Evolutionary conservation across 2,797 vertebrate species (phyloP).

Genomic region (Silurus aristotelis): DNA sequence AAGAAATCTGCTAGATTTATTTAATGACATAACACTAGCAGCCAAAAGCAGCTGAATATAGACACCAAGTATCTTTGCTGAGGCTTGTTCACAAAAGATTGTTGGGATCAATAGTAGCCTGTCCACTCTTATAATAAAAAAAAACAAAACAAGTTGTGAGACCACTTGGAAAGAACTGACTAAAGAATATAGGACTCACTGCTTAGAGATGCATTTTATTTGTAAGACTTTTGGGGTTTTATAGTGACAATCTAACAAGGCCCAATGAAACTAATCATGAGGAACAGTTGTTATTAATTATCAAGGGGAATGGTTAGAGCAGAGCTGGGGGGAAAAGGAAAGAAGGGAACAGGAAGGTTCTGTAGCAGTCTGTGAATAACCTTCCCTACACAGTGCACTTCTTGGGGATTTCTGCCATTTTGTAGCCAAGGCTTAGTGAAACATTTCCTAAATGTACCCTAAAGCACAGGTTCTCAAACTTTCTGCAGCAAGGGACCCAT

Average conservation of each 20-base stretch:
- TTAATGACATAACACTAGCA: background rate
- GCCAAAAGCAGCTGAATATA: background rate
- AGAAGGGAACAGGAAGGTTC: background rate
- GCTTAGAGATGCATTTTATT: background rate
- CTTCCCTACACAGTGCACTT: background rate
- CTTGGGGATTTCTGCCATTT: background rate
- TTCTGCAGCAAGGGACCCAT: background rate
- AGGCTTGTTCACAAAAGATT: background rate
- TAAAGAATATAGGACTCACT: background rate
- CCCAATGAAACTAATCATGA: slow-evolving; percentile 1
- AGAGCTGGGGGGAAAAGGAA: background rate
- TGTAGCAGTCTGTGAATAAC: background rate
- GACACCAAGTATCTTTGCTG: background rate
- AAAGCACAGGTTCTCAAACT: background rate
- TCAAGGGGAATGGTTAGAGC: background rate
- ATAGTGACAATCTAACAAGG: background rate
- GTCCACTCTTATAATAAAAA: background rate
- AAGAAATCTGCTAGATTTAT: background rate
- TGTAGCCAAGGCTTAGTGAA: background rate
- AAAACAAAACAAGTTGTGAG: background rate
- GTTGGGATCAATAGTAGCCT: background rate
- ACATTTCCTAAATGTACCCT: background rate
- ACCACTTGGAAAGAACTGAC: background rate
- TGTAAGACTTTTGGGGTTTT: background rate
- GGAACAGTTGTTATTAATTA: background rate